Evolutionary conservation across 2,113 vertebrate species (phyloP).

Genomic region (Talpa occidentalis): DNA sequence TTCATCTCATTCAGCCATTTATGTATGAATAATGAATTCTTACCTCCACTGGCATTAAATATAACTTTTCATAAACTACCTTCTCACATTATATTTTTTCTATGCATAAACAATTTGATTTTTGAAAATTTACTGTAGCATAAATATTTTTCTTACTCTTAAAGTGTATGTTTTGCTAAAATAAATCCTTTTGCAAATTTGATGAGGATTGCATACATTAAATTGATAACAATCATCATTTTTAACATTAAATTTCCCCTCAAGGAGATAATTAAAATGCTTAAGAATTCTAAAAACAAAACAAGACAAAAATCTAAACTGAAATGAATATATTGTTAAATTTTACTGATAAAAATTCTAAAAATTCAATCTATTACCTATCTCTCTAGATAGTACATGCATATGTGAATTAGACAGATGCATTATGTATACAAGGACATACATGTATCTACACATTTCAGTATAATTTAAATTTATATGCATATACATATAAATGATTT

Average conservation of each 20-base stretch:
- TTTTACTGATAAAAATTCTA: not conserved
- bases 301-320: not conserved
- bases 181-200: not conserved
- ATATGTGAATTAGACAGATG: not conserved
- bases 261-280: not conserved
- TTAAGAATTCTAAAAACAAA: not conserved
- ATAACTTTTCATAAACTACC: not conserved
- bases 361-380: not conserved
- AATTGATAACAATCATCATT: not conserved
- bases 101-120: not conserved
- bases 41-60: not conserved
- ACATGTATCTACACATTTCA: not conserved
- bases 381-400: not conserved
- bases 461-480: not conserved
- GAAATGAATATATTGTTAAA: not conserved
- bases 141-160: too few species aligned
- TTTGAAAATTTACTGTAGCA: not conserved
- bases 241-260: not conserved
- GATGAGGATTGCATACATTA: not conserved
- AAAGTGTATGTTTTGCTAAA: constrained; percentile 10
- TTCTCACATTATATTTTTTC: not conserved
- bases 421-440: not conserved
- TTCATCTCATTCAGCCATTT: not conserved
- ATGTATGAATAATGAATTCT: not conserved
- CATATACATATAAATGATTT: not conserved